Conservation (phyloP, 2,888 invertebrate genomes). For the Cremastinae sp. region DNA sequence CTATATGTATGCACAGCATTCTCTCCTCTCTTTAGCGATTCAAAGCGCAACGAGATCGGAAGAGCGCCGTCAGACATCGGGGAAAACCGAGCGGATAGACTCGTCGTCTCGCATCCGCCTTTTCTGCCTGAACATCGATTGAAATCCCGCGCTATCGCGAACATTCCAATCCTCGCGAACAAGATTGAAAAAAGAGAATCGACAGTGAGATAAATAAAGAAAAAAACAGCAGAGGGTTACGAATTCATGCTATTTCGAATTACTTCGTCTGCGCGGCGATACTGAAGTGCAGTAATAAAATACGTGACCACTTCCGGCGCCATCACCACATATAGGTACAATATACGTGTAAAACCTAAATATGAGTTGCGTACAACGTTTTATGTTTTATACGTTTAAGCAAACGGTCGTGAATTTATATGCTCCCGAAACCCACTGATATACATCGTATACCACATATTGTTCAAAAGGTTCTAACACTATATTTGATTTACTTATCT, state of each 20-base stretch:
- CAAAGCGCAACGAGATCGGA: slow-evolving; percentile 44
- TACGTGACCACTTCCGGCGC: slow-evolving; percentile 45
- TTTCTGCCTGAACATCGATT: slow-evolving; percentile 38
- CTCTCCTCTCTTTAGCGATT: slow-evolving; percentile 25
- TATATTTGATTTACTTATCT: no score
- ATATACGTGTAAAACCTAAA: background rate
- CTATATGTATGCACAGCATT: background rate
- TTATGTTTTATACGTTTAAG: background rate
- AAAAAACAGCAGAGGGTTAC: slow-evolving; percentile 18
- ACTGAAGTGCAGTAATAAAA: slow-evolving; percentile 46
- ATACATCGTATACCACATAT: no score
- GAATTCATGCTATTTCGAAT: slow-evolving; percentile 45
- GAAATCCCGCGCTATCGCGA: slow-evolving; percentile 32
- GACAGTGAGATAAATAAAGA: slow-evolving; percentile 30
- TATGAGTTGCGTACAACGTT: background rate
- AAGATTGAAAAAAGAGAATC: slow-evolving; percentile 19
- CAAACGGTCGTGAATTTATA: background rate
- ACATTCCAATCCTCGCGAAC: slow-evolving; percentile 9
- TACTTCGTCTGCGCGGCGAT: slow-evolving; percentile 38
- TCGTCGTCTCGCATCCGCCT: slow-evolving; percentile 43
- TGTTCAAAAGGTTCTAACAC: no score
- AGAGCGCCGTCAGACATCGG: slow-evolving; percentile 46
- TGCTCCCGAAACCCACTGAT: background rate
- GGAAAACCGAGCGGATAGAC: slow-evolving; percentile 42
- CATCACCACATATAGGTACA: slow-evolving; percentile 22